Base-by-base conservation (phyloP, 2,113 vertebrate genomes). In the Lanius collurio region DNA sequence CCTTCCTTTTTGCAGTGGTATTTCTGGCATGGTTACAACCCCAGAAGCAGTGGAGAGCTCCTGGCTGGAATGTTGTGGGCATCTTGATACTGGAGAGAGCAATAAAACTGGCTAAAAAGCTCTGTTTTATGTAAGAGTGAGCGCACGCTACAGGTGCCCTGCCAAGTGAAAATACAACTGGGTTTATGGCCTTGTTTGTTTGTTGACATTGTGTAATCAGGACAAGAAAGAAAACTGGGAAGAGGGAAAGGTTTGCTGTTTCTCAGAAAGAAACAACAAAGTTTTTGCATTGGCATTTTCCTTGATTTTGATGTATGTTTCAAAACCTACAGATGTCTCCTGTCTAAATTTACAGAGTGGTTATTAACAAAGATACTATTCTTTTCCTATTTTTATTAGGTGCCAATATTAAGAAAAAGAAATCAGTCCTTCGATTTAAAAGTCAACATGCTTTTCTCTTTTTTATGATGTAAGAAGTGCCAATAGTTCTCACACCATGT, bases 141-240 rank as follows among this genome's bases (percentile, higher is more conserved):
- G 56, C 62, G 5, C 19, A 88, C 64, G 64, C 28, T 94, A 65
- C 92, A 96, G 90, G 95, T 96, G 85, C 76, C 83, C 64, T 89
- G 82, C 64, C 88, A 94, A 94, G 39, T 82, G 79, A 93, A 92
- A 94, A 95, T 83, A 89, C 83, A 94, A 70, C 52, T 1, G 19
- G 14, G 44, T 95, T 97, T 96, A 94, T 87, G 85, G 92, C 79
- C 64, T 90, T 96, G 68, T 94, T 96, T 96, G 93, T 95, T 96
- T 95, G 84, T 94, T 97, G 88, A 95, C 90, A 78, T 73, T 90
- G 76, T 77, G 69, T 75, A 87, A 95, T 91, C 64, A 89, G 53
- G 79, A 88, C 71, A 90, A 81, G 76, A 84, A 95, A 93, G 67
- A 90, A 87, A 95, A 90, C 88, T 69, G 70, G 49, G 59, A 73